These are phyloP conservation scores for Atethmia centrago DNA, from an alignment of 2,888 invertebrate genomes.

Conservation along the genomic window DNA sequence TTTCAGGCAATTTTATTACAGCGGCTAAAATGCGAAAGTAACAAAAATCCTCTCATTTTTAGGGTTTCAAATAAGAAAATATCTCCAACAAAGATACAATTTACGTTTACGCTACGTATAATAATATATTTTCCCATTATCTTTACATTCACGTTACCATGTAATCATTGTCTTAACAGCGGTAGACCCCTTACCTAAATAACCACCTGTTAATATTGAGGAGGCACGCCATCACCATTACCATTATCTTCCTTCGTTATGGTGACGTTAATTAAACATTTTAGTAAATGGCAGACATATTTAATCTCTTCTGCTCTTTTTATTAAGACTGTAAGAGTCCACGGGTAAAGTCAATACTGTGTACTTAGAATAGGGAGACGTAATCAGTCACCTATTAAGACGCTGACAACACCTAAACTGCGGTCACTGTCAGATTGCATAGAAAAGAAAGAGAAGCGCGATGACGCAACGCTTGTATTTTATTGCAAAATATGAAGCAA, in stretches of 20 bases:
- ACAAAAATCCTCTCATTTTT: neutral
- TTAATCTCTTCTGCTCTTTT: constrained; percentile 35
- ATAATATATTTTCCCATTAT: constrained; percentile 2
- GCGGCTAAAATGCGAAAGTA: neutral
- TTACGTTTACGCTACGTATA: constrained; percentile 7
- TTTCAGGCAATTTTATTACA: neutral
- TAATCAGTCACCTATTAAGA: neutral
- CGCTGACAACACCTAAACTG: too few species aligned
- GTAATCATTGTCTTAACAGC: constrained; percentile 33
- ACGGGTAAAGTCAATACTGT: neutral
- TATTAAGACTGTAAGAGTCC: neutral
- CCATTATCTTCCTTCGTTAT: constrained; percentile 40
- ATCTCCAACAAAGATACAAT: constrained; percentile 6
- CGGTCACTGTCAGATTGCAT: too few species aligned
- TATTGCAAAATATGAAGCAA: too few species aligned
- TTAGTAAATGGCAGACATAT: constrained; percentile 45
- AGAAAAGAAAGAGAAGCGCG: too few species aligned
- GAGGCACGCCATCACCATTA: constrained; percentile 36
- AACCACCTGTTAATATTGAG: constrained; percentile 54
- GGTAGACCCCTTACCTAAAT: constrained; percentile 10
- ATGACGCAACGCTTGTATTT: too few species aligned
- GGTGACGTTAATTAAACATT: constrained; percentile 53
- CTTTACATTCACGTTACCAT: constrained; percentile 18
- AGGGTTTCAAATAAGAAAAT: constrained; percentile 8
- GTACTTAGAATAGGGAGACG: neutral